phyloP scores from a whole-genome alignment of 2,797 vertebrate species.

The Sebastolobus altivelis region DNA sequence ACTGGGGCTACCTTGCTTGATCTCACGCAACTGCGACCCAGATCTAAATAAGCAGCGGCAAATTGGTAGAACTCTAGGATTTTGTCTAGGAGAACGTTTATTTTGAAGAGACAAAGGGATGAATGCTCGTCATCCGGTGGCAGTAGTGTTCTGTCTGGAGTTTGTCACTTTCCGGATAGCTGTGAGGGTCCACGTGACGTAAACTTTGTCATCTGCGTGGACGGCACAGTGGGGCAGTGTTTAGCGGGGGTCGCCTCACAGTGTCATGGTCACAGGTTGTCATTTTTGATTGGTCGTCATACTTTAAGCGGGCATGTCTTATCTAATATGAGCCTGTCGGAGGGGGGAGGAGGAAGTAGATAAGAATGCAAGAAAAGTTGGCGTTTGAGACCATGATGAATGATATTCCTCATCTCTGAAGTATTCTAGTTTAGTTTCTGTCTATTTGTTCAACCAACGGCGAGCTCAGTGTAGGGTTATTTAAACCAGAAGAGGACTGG shows the following conservation, averaged over 20 bases:
- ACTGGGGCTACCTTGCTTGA: not conserved
- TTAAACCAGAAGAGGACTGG: not conserved
- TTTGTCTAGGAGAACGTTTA: not conserved
- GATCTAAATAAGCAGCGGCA: not conserved
- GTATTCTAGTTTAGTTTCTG: not conserved
- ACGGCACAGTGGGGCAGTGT: conserved; percentile 18
- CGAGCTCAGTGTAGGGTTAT: not conserved
- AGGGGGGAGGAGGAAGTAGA: not conserved
- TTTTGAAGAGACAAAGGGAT: not conserved
- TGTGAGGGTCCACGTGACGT: not conserved
- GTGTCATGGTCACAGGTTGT: conserved; percentile 32
- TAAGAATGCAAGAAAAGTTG: not conserved
- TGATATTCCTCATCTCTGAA: not conserved
- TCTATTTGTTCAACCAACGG: not conserved
- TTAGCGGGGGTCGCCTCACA: conserved; percentile 28
- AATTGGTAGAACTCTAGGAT: not conserved
- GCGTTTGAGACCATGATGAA: not conserved
- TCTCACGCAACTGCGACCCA: not conserved
- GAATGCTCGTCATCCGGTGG: not conserved
- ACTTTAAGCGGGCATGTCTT: conserved; percentile 5
- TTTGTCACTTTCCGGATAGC: not conserved
- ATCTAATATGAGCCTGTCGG: not conserved
- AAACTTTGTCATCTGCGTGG: not conserved
- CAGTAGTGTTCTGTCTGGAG: not conserved
- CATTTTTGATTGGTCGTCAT: conserved; percentile 7